Conservation (phyloP, 2,113 vertebrate species). For the Tonatia bakeri region DNA sequence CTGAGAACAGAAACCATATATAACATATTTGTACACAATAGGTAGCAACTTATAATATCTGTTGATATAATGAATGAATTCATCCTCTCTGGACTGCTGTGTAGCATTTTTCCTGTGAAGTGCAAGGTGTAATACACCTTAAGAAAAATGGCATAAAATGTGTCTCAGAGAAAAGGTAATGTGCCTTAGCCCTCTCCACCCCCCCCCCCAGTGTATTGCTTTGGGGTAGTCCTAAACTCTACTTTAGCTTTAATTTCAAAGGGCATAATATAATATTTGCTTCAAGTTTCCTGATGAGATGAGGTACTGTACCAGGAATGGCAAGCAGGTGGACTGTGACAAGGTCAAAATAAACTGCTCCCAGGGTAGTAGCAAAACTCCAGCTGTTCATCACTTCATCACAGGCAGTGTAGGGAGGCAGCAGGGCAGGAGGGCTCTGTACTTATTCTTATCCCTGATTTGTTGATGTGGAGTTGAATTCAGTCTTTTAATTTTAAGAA, state of each 20-base stretch:
- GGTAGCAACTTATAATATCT: not conserved
- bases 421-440: fast-evolving
- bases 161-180: not conserved
- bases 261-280: conserved; percentile 16
- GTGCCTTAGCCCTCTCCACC: not conserved
- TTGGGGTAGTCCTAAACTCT: not conserved
- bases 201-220: not conserved
- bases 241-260: conserved; percentile 22
- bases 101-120: not conserved
- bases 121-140: not conserved
- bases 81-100: not conserved
- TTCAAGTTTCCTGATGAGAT: conserved; percentile 39
- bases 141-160: not conserved
- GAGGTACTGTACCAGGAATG: not conserved
- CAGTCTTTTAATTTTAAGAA: conserved; percentile 15
- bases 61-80: not conserved
- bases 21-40: not conserved
- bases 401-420: not conserved
- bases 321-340: conserved; percentile 35
- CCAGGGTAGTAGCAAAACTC: conserved; percentile 19
- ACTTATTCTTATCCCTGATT: not conserved
- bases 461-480: conserved; percentile 4
- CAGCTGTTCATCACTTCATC: conserved; percentile 24
- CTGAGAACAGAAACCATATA: not conserved
- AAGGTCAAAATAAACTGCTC: conserved; percentile 53